These are phyloP conservation scores for Homarus americanus DNA, from an alignment of 1,140 invertebrate species.

Conservation along the genomic window DNA sequence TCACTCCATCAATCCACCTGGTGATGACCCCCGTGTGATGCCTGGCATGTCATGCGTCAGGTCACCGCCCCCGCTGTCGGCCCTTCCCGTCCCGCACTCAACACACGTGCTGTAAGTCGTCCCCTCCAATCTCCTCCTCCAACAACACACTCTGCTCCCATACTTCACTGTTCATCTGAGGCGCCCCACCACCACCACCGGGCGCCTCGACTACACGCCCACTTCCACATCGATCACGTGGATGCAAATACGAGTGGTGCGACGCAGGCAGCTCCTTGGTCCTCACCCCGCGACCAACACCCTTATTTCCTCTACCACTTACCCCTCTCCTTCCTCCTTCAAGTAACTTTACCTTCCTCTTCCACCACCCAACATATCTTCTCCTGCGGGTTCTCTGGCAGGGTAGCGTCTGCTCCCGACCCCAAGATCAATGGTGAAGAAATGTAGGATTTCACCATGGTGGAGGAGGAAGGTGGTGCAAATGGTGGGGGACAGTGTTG, in stretches of 20 bases:
- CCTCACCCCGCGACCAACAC: not conserved
- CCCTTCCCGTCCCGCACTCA: too few relatives aligned
- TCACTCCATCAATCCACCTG: not conserved
- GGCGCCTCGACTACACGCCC: not conserved
- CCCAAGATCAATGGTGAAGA: not conserved
- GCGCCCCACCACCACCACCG: not conserved
- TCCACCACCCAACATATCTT: not conserved
- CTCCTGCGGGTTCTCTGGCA: not conserved
- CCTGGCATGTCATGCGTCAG: not conserved
- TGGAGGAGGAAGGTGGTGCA: not conserved
- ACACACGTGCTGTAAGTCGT: too few relatives aligned
- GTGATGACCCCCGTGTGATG: not conserved
- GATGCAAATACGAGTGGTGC: constrained; percentile 7
- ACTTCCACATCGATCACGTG: constrained; percentile 35
- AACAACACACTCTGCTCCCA: too few relatives aligned
- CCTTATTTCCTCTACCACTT: not conserved
- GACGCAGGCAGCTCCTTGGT: not conserved
- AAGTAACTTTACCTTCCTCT: not conserved
- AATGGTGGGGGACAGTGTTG: not conserved
- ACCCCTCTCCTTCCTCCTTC: not conserved
- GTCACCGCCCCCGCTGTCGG: not conserved
- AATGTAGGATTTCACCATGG: not conserved
- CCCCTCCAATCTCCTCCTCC: too few relatives aligned
- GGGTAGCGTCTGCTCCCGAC: too few relatives aligned
- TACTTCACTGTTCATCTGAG: not conserved